Evolutionary conservation across 1,140 invertebrate species (phyloP).

Genomic region (Procambarus virginalis): DNA sequence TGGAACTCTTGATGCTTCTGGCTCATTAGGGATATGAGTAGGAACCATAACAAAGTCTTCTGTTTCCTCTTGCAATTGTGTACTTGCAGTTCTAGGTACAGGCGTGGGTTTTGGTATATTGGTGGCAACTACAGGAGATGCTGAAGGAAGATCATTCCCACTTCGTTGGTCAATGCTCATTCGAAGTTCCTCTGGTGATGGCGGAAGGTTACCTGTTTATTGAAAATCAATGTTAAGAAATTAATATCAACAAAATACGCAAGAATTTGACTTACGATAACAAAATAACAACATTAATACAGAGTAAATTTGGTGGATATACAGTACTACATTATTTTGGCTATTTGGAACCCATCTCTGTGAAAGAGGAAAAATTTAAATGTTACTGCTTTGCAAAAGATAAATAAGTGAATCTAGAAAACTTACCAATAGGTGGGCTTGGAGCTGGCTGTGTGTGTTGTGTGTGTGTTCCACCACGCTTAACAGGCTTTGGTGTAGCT

Average conservation of each 20-base stretch:
- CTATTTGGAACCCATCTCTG: too few species aligned
- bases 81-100: constrained; percentile 75
- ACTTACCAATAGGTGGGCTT: constrained; percentile 63
- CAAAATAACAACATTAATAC: too few species aligned
- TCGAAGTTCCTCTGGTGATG: constrained; percentile 55
- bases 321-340: too few species aligned
- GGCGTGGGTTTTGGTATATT: constrained; percentile 42
- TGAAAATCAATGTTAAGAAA: background rate
- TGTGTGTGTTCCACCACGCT: constrained; percentile 36
- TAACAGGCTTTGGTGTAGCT: constrained; percentile 39
- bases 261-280: too few species aligned
- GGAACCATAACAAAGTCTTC: constrained; percentile 93
- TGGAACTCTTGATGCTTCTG: constrained; percentile 57
- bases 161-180: constrained; percentile 60
- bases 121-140: constrained; percentile 25
- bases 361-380: too few species aligned
- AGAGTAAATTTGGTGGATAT: too few species aligned
- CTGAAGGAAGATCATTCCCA: constrained; percentile 34
- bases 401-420: background rate
- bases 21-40: constrained; percentile 72
- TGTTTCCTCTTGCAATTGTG: constrained; percentile 78
- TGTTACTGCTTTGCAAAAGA: too few species aligned
- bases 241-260: too few species aligned
- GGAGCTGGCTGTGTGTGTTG: constrained; percentile 51
- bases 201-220: constrained; percentile 47